Percentiles rank a stretch among this genome's conserved stretches.
These are phyloP conservation scores for Tupaia tana DNA, from an alignment of 2,113 vertebrate species.

Conservation along the genomic window DNA sequence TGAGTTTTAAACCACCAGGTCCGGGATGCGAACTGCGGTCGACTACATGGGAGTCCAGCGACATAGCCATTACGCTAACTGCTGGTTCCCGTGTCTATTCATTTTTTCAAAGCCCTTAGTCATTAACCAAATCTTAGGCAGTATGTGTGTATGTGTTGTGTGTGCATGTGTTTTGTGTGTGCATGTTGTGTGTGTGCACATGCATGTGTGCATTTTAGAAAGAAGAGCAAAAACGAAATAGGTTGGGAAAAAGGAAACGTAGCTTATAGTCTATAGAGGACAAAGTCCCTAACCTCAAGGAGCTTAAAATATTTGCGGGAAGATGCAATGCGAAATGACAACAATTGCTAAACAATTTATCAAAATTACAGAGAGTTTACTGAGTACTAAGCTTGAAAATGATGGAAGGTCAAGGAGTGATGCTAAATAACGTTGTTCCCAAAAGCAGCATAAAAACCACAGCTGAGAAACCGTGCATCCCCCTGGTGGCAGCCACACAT, in stretches of 20 bases:
- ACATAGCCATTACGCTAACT: too few species aligned
- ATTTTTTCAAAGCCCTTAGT: neutral
- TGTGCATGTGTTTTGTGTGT: too few species aligned
- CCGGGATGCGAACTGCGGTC: too few species aligned
- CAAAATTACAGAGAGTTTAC: neutral
- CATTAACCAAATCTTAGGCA: neutral
- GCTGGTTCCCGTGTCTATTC: too few species aligned
- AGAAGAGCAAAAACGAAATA: neutral
- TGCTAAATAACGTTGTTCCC: neutral
- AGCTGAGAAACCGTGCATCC: neutral
- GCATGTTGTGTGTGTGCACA: fast-evolving
- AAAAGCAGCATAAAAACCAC: neutral
- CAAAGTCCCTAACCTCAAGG: neutral
- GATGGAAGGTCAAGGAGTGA: neutral
- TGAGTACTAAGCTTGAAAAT: neutral
- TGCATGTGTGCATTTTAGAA: neutral
- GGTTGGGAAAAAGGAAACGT: neutral
- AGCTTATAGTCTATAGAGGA: neutral
- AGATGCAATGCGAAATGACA: neutral
- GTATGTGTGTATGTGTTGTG: fast-evolving
- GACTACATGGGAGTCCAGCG: too few species aligned
- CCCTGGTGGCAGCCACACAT: neutral
- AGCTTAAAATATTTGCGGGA: neutral
- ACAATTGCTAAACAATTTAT: constrained; percentile 6
- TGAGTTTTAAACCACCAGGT: too few species aligned